Evolutionary conservation across 1,140 invertebrate genomes (phyloP), one percentile per base, ranked within the genome.

Genomic region (Rhopalosiphum maidis): DNA sequence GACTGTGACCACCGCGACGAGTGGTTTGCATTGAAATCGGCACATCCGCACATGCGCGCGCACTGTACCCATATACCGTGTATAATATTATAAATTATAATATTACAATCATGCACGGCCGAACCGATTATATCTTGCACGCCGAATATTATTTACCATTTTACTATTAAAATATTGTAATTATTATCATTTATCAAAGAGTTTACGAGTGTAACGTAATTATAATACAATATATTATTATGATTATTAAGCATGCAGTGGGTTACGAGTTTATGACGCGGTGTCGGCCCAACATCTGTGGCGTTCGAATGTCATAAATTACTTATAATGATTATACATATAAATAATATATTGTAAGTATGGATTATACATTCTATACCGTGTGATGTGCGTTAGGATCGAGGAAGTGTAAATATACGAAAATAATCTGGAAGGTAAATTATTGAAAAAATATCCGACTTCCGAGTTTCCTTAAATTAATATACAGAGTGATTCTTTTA

Each of bases 1-100:
- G 21, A 89, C 46, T 21, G 30, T 15, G n/a, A 22, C 3, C 9
- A 22, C 23, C 82, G 43, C 82, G 43, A 88, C 86, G 30, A 35
- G 86, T 1, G 48, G 87, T 89, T 89, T 46, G n/a, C 87, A 89
- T 89, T 89, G 87, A 89, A 54, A 89, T 30, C 87, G 46, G 11
- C 41, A 86, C 60, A 77, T 77, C n/a, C 60, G 60, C 60, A 77
- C 35, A 83, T 37, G 37, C 83, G 83, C 43, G 30, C 85, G 85
- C 37, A 86, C 35, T 0, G 41, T 77, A 3, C 30, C 11, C 3
- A 25, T 30, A 25, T 15, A 21, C 30, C 60, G 48, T 77, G 15
- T 77, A 68, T 0, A 18, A n/a, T 6, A 68, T 68, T n/a, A 68
- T 68, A 68, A 30, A 41, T 41, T 68, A n/a, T 46, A 18, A 18